Conservation (phyloP, 1,140 invertebrate species). For the Microplitis mediator region DNA sequence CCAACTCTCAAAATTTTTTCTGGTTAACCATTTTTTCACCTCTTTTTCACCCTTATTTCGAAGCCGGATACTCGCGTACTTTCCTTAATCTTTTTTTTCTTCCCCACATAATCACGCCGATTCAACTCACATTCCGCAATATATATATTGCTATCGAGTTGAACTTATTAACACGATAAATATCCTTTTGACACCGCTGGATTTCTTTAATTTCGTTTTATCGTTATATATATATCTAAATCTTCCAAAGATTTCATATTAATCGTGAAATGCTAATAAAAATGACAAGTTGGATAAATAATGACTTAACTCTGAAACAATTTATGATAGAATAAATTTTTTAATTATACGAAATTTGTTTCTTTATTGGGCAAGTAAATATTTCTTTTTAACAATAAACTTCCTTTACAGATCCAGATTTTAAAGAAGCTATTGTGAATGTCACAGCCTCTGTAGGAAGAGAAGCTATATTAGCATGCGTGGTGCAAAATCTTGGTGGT, state of each 20-base stretch:
- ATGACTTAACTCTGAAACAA: too few relatives aligned
- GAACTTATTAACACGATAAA: too few relatives aligned
- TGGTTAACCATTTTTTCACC: conserved; percentile 4
- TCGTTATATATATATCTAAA: too few relatives aligned
- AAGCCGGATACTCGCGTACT: background rate
- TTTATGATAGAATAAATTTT: background rate
- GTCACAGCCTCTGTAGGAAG: conserved; percentile 82
- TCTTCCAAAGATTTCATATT: too few relatives aligned
- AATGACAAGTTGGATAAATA: too few relatives aligned
- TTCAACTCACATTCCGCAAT: background rate
- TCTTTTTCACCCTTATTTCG: background rate
- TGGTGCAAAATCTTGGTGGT: conserved; percentile 79
- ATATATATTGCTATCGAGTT: too few relatives aligned
- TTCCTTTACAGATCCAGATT: conserved; percentile 75
- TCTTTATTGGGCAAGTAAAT: background rate
- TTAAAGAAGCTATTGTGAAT: conserved; percentile 81
- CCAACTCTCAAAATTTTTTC: conserved; percentile 28
- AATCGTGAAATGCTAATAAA: too few relatives aligned
- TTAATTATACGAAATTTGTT: background rate
- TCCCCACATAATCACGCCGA: background rate
- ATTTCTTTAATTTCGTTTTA: too few relatives aligned
- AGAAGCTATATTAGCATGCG: conserved; percentile 81
- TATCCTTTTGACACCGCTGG: too few relatives aligned
- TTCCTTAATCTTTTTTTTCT: background rate
- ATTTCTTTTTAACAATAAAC: background rate